A percentile compares a stretch with the other conserved stretches of the same genome.
Conservation (phyloP, 2,888 invertebrate genomes). For the Erebia epiphron region DNA sequence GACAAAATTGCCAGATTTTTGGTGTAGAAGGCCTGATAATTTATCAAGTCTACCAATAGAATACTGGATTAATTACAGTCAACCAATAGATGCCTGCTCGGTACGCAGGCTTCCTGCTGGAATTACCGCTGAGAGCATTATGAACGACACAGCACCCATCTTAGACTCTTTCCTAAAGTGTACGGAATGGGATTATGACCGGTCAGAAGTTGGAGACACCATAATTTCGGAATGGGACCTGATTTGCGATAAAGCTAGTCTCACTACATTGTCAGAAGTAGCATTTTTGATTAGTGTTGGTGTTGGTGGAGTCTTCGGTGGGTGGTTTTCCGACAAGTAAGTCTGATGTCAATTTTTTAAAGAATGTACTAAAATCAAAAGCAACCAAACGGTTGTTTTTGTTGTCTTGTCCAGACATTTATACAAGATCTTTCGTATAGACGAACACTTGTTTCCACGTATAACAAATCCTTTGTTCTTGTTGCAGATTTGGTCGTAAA, state of each 20-base stretch:
- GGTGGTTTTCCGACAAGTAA: constrained; percentile 89
- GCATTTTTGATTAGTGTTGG: constrained; percentile 91
- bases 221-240: constrained; percentile 90
- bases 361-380: background rate
- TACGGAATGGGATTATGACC: constrained; percentile 84
- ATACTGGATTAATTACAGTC: constrained; percentile 86
- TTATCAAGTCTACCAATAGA: constrained; percentile 78
- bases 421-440: background rate
- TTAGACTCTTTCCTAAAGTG: constrained; percentile 73
- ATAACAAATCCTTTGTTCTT: background rate
- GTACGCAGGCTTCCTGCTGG: constrained; percentile 72
- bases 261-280: constrained; percentile 89
- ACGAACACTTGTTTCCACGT: background rate
- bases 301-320: constrained; percentile 89
- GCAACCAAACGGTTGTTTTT: too few relatives aligned
- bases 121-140: constrained; percentile 61
- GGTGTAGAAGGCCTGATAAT: constrained; percentile 86
- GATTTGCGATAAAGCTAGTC: constrained; percentile 87
- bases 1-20: constrained; percentile 85
- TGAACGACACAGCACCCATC: constrained; percentile 53
- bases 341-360: constrained; percentile 24
- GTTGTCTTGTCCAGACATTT: too few relatives aligned
- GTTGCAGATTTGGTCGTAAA: constrained; percentile 87
- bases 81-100: constrained; percentile 83
- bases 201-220: constrained; percentile 83